Percentiles rank a stretch among this genome's conserved stretches.
Conservation (phyloP, 2,888 invertebrate species). For the Lasioglossum marginatum region DNA sequence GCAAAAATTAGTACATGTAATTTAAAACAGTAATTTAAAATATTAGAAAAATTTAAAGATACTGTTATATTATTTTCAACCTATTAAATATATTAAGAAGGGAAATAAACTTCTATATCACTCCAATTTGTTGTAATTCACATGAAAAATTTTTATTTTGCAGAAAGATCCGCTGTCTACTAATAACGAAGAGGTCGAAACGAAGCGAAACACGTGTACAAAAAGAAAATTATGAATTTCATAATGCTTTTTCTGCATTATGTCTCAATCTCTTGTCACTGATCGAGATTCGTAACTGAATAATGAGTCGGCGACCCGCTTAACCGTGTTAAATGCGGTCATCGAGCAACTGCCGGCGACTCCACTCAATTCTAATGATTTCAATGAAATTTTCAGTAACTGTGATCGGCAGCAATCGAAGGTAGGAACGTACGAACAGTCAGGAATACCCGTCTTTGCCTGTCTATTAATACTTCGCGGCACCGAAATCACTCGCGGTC, state of each 20-base stretch:
- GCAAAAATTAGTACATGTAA: too few species aligned
- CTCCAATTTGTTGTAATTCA: too few species aligned
- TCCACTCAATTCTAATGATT: not conserved
- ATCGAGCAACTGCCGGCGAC: not conserved
- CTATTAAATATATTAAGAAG: too few species aligned
- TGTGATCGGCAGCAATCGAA: slow-evolving; percentile 38
- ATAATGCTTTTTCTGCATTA: too few species aligned
- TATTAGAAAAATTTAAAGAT: too few species aligned
- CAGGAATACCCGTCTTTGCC: slow-evolving; percentile 54
- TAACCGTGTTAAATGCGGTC: not conserved
- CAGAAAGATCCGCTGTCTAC: too few species aligned
- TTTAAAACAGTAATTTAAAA: too few species aligned
- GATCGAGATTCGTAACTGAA: not conserved
- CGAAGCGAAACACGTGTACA: not conserved
- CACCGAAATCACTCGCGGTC: slow-evolving; percentile 44
- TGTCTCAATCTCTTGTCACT: not conserved
- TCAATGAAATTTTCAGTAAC: slow-evolving; percentile 9
- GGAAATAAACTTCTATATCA: too few species aligned
- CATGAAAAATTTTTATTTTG: too few species aligned
- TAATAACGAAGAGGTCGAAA: not conserved
- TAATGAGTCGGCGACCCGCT: not conserved
- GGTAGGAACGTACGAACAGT: slow-evolving; percentile 45
- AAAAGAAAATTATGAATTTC: not conserved
- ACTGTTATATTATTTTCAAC: too few species aligned
- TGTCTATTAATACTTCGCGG: slow-evolving; percentile 57